Percentiles rank a stretch among this genome's conserved stretches.
phyloP scores from a whole-genome alignment of 2,113 vertebrate genomes.

The Picathartes gymnocephalus region DNA sequence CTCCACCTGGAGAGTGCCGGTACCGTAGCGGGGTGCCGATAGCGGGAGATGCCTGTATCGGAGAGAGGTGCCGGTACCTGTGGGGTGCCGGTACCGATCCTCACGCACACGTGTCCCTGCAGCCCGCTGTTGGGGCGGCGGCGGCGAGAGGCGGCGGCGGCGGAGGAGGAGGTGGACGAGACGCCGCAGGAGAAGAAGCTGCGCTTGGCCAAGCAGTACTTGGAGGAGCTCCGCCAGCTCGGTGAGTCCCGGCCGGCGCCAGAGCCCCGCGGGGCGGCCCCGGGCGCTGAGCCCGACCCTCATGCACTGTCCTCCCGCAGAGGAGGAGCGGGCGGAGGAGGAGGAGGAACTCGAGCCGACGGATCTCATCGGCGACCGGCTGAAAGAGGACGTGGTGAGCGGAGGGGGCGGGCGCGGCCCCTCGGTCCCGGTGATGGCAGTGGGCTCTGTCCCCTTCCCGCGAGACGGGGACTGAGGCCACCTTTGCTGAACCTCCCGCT shows the following conservation, averaged over 20 bases:
- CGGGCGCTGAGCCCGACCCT: background rate
- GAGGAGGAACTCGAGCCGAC: constrained; percentile 76
- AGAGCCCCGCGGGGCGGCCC: background rate
- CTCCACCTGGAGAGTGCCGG: too few species aligned
- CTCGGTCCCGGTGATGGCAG: background rate
- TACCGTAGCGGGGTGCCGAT: background rate
- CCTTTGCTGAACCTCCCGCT: background rate
- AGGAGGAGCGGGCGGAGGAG: constrained; percentile 86
- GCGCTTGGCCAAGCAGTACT: constrained; percentile 87
- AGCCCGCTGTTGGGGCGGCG: constrained; percentile 62
- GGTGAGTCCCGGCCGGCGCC: background rate
- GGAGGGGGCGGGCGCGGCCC: rapidly evolving
- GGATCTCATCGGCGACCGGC: constrained; percentile 81
- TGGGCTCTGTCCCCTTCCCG: background rate
- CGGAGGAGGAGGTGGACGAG: constrained; percentile 81
- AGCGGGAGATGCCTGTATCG: background rate
- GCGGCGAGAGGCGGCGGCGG: constrained; percentile 77
- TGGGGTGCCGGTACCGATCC: background rate
- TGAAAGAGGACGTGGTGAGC: constrained; percentile 92
- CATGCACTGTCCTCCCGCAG: constrained; percentile 52
- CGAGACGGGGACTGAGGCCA: rapidly evolving
- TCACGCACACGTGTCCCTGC: background rate
- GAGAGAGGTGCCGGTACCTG: background rate
- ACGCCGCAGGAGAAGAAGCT: constrained; percentile 94
- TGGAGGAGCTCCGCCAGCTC: constrained; percentile 29